Percentiles rank a stretch among this genome's conserved stretches.
Evolutionary conservation across 2,113 vertebrate species (phyloP).

Genomic region (Eulemur macaco): DNA sequence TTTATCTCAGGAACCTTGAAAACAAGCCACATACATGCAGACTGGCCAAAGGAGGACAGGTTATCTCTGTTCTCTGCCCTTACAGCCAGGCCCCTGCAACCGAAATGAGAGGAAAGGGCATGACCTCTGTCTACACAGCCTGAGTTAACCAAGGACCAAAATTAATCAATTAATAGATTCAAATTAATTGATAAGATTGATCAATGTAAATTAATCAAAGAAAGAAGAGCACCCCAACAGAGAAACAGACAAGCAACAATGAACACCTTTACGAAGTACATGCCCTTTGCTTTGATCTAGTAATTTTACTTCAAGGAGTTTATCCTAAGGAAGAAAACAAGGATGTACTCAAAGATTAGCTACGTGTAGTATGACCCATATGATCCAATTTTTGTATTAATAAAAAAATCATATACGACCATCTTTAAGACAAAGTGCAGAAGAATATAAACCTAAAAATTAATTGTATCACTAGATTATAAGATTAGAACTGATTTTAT

Average conservation of each 20-base stretch:
- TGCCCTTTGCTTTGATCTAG: not conserved
- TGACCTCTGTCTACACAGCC: not conserved
- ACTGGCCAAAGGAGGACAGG: not conserved
- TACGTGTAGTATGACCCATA: not conserved
- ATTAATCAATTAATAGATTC: not conserved
- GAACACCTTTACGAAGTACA: not conserved
- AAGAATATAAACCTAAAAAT: not conserved
- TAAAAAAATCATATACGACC: not conserved
- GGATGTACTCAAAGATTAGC: not conserved
- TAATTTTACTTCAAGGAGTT: not conserved
- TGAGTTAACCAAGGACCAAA: not conserved
- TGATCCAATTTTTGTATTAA: not conserved
- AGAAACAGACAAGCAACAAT: not conserved
- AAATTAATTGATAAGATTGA: not conserved
- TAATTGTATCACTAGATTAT: not conserved
- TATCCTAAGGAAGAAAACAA: not conserved
- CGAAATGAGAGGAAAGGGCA: not conserved
- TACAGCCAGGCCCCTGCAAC: not conserved
- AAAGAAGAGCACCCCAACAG: not conserved
- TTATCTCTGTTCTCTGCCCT: not conserved
- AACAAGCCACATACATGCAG: not conserved
- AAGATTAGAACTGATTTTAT: not conserved
- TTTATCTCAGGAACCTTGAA: not conserved
- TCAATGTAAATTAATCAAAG: not conserved
- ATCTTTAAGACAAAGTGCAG: not conserved